Percentiles rank a stretch among this genome's conserved stretches.
These are phyloP conservation scores for Lophura nycthemera DNA, from an alignment of 2,113 vertebrate species.

Conservation along the genomic window DNA sequence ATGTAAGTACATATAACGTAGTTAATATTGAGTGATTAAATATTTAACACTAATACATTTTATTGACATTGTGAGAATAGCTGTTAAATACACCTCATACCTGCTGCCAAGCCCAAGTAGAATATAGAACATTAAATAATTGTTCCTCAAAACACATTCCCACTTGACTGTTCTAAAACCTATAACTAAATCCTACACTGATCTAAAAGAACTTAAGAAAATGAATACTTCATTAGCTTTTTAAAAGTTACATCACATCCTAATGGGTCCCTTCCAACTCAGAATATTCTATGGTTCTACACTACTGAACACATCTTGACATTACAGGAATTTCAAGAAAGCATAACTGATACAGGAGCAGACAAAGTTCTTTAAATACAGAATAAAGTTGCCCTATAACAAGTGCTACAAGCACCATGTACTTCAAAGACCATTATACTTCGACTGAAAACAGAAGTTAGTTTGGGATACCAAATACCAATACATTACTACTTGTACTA, in stretches of 20 bases:
- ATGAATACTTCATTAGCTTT: neutral
- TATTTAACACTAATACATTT: neutral
- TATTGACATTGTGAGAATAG: neutral
- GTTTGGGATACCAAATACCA: neutral
- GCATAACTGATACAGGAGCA: neutral
- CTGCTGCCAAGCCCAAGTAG: neutral
- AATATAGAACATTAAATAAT: neutral
- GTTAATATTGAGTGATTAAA: neutral
- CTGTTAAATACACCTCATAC: neutral
- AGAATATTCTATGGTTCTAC: no score
- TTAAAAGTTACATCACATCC: neutral
- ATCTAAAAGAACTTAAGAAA: neutral
- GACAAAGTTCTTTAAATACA: neutral
- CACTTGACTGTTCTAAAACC: neutral
- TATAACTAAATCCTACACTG: neutral
- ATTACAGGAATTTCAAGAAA: neutral
- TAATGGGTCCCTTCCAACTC: no score
- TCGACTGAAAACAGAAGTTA: neutral
- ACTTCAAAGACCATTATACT: neutral
- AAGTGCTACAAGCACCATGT: neutral
- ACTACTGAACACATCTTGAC: neutral
- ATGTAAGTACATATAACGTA: neutral
- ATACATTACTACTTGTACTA: no score
- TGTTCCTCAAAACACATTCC: neutral
- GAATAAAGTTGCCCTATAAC: neutral